Evolutionary conservation across 2,797 vertebrate genomes (phyloP).

Genomic region (Dromococcyx pavoninus): DNA sequence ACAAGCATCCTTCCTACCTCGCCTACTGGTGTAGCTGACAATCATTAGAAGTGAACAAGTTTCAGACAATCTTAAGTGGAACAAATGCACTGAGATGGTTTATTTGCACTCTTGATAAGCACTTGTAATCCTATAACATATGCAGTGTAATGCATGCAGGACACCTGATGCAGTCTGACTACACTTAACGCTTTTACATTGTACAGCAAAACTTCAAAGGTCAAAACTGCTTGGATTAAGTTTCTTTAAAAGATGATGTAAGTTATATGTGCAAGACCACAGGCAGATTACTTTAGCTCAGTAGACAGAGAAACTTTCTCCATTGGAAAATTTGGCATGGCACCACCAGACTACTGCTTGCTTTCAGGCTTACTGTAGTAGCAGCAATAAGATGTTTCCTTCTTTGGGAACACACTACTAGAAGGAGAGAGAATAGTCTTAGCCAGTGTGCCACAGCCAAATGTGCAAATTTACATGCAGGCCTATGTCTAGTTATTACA

Average conservation of each 20-base stretch:
- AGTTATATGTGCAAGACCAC: background rate
- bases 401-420: conserved; percentile 32
- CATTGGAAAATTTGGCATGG: conserved; percentile 4
- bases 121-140: conserved; percentile 48
- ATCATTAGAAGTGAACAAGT: conserved; percentile 34
- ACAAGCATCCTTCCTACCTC: background rate
- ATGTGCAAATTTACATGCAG: conserved; percentile 33
- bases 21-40: conserved; percentile 16
- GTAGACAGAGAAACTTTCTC: background rate
- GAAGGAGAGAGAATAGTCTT: background rate
- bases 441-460: conserved; percentile 18
- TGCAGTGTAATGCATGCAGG: background rate
- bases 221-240: background rate
- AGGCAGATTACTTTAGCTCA: background rate
- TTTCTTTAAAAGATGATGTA: conserved; percentile 13
- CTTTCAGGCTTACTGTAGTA: conserved; percentile 3
- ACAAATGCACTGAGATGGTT: conserved; percentile 44
- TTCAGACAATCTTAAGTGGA: conserved; percentile 6
- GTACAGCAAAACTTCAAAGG: conserved; percentile 1
- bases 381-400: conserved; percentile 32
- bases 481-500: conserved; percentile 32
- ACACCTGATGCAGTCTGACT: background rate
- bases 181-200: conserved; percentile 22
- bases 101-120: conserved; percentile 43
- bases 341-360: background rate